A percentile compares a stretch with the other conserved stretches of the same genome.
phyloP scores from a whole-genome alignment of 2,888 invertebrate genomes.

The Pantelozetes paolii region DNA sequence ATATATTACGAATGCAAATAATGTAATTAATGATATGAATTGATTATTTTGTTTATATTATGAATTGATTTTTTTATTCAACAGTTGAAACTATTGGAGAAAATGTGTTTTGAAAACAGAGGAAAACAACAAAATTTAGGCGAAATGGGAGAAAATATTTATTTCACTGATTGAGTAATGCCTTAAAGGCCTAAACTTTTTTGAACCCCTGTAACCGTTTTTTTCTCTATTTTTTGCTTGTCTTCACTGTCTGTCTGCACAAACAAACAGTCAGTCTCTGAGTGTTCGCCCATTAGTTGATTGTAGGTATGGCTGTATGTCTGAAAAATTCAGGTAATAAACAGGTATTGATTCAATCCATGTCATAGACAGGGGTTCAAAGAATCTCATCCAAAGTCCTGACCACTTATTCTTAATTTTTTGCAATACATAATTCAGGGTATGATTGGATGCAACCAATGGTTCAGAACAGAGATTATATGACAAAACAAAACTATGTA shows the following conservation, averaged over 20 bases:
- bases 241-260: constrained; percentile 38
- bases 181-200: constrained; percentile 16
- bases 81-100: no score
- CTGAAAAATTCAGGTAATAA: constrained; percentile 16
- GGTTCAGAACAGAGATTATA: constrained; percentile 2
- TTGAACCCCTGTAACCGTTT: constrained; percentile 35
- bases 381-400: neutral
- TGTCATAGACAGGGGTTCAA: constrained; percentile 12
- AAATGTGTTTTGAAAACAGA: no score
- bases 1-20: no score
- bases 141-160: neutral
- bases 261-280: constrained; percentile 16
- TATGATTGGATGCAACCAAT: constrained; percentile 12
- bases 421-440: constrained; percentile 15
- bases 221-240: constrained; percentile 26
- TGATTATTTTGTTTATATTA: no score
- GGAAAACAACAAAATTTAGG: no score
- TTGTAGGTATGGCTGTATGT: constrained; percentile 21
- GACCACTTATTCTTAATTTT: neutral
- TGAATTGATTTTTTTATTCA: no score
- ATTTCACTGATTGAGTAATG: constrained; percentile 31
- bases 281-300: constrained; percentile 32
- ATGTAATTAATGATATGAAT: no score
- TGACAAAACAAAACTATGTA: neutral
- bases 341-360: constrained; percentile 12